Evolutionary conservation across 2,113 vertebrate genomes (phyloP).

Genomic region (Hyperoodon ampullatus): DNA sequence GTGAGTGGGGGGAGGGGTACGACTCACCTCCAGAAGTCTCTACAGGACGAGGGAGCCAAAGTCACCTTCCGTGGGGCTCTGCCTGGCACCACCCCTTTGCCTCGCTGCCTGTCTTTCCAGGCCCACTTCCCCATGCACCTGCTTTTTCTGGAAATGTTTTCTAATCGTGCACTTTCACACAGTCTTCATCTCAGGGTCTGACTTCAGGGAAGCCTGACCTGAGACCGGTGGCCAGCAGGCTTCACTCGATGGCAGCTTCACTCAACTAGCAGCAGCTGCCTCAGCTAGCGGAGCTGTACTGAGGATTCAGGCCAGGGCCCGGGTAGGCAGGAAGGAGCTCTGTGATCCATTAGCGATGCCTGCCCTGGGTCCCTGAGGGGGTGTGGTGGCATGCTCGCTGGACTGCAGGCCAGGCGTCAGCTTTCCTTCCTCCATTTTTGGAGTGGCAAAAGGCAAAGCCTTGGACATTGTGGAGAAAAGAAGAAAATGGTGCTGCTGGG

Average conservation of each 20-base stretch:
- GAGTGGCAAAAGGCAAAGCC: background rate
- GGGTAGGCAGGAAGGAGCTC: background rate
- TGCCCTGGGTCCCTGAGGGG: background rate
- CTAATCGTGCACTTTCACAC: background rate
- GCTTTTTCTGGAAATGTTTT: background rate
- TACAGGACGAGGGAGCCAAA: background rate
- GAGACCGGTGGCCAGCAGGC: background rate
- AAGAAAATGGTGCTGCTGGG: background rate
- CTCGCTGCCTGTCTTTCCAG: background rate
- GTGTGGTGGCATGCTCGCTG: rapidly evolving
- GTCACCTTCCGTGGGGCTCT: background rate
- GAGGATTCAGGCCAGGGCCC: background rate
- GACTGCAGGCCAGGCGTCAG: background rate
- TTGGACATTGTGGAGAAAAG: background rate
- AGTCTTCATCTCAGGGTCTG: background rate
- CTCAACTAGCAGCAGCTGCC: background rate
- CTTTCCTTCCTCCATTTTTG: background rate
- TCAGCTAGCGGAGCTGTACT: rapidly evolving
- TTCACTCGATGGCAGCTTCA: rapidly evolving
- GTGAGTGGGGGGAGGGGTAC: background rate
- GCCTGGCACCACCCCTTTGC: rapidly evolving
- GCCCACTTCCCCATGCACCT: background rate
- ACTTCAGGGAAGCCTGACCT: background rate
- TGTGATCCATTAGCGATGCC: background rate
- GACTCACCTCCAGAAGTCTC: background rate